Evolutionary conservation across 1,140 invertebrate genomes (phyloP), one percentile per base, ranked within the genome.

Genomic region (Protaetia brevitarsis): DNA sequence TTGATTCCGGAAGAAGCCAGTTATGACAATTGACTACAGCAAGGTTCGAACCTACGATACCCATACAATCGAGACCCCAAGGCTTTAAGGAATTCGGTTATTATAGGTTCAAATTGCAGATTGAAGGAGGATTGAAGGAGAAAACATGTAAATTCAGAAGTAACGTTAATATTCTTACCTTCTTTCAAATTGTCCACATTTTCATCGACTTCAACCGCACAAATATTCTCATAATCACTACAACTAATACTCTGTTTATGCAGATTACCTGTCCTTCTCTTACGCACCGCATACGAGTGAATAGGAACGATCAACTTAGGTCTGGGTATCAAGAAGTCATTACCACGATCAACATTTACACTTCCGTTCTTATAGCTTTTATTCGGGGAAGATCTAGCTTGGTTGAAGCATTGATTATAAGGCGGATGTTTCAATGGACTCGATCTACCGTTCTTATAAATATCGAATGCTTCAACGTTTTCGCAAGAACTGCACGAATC

Each of bases 241-340:
- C 36, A 30, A 61, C 19, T 36, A 28, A 58, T 11, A 61, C 59
- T 61, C 26, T 61, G 59, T 34, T 36, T 61, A 21, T 34, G 34
- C 56, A 87, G 77, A 80, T 88, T 89, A 4, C 91, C 91, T n/a
- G 91, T 93, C 64, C 90, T 82, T 61, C 91, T 82, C 68, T 88
- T 87, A 65, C 89, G 81, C 58, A 87, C 86, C 27, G 89, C 91
- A 77, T 93, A 93, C 2, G 91, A 92, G 80, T 94, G 91, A 63
- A 93, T 90, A 45, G 91, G 91, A 62, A 93, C 91, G 72, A 94
- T 91, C 65, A 94, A 83, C 74, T 91, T 89, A 11, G 91, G 91
- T 72, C 92, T 80, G 0, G 92, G 92, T 77, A 94, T 93, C 37
- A 85, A 83, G 79, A 93, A 93, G 68, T 89, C 88, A 68, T 72